Percentiles rank a stretch among this genome's conserved stretches.
phyloP scores from a whole-genome alignment of 2,888 invertebrate genomes.

The Azorinus chamasolen region DNA sequence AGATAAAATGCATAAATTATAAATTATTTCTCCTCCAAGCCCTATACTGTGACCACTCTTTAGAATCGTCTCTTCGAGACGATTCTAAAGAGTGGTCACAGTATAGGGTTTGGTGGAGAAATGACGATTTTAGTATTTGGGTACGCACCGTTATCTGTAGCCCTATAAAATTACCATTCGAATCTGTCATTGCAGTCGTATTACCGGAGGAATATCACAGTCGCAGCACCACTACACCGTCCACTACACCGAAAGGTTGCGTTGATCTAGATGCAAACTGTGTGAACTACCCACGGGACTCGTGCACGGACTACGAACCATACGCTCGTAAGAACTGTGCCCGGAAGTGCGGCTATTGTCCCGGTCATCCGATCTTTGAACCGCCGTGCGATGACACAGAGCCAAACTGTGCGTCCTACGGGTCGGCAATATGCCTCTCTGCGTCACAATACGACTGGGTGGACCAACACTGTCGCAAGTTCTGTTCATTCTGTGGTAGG shows the following conservation, averaged over 20 bases:
- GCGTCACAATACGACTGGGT: conserved; percentile 57
- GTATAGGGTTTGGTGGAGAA: too few species aligned
- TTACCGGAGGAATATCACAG: conserved; percentile 53
- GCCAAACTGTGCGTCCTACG: conserved; percentile 50
- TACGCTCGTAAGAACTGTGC: conserved; percentile 69
- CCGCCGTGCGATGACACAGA: conserved; percentile 52
- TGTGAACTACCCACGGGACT: conserved; percentile 60
- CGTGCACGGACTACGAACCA: conserved; percentile 66
- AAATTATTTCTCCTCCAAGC: too few species aligned
- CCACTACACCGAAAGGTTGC: conserved; percentile 50
- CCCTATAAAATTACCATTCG: too few species aligned
- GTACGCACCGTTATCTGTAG: too few species aligned
- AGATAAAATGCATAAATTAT: too few species aligned
- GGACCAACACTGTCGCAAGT: conserved; percentile 58
- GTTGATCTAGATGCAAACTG: conserved; percentile 62
- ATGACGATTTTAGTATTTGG: too few species aligned
- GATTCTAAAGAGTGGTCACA: too few species aligned
- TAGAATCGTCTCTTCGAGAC: too few species aligned
- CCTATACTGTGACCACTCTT: too few species aligned
- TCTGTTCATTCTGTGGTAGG: conserved; percentile 67
- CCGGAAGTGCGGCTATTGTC: conserved; percentile 64
- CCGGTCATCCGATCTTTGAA: conserved; percentile 42
- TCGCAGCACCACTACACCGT: conserved; percentile 30
- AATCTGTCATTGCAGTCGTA: conserved; percentile 44
- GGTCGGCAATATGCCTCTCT: conserved; percentile 43